phyloP scores from a whole-genome alignment of 2,888 invertebrate species.

The Chrysolina americana region DNA sequence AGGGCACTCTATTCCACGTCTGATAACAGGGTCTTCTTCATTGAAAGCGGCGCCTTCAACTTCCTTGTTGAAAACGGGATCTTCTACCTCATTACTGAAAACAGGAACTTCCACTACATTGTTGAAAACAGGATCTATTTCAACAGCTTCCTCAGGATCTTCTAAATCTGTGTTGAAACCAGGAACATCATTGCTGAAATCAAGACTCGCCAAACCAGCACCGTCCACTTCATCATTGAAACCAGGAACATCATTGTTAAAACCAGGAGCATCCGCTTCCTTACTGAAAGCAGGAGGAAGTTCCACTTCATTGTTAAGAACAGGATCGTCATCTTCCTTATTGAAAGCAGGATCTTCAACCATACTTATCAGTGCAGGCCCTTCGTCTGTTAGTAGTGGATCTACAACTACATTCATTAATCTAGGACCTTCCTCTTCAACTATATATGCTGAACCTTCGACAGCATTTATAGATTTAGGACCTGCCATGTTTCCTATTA shows the following conservation, averaged over 20 bases:
- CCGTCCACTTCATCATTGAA: no score
- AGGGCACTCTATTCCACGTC: background rate
- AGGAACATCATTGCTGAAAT: background rate
- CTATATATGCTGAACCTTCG: background rate
- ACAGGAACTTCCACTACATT: background rate
- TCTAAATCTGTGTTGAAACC: background rate
- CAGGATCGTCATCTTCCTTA: background rate
- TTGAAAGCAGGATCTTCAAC: background rate
- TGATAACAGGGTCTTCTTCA: background rate
- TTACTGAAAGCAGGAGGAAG: background rate
- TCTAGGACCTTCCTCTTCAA: background rate
- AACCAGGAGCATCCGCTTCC: background rate
- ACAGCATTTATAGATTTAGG: background rate
- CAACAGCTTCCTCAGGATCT: background rate
- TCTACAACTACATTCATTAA: background rate
- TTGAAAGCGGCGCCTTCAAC: background rate
- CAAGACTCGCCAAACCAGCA: background rate
- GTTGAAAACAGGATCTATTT: background rate
- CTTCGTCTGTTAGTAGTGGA: no score
- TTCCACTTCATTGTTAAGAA: background rate
- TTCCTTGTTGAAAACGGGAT: background rate
- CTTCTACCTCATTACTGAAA: background rate
- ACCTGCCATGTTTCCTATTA: background rate
- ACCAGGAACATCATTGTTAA: background rate
- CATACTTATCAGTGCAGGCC: no score